Evolutionary conservation across 2,888 invertebrate species (phyloP).

Genomic region (Caenorhabditis macrosperma): DNA sequence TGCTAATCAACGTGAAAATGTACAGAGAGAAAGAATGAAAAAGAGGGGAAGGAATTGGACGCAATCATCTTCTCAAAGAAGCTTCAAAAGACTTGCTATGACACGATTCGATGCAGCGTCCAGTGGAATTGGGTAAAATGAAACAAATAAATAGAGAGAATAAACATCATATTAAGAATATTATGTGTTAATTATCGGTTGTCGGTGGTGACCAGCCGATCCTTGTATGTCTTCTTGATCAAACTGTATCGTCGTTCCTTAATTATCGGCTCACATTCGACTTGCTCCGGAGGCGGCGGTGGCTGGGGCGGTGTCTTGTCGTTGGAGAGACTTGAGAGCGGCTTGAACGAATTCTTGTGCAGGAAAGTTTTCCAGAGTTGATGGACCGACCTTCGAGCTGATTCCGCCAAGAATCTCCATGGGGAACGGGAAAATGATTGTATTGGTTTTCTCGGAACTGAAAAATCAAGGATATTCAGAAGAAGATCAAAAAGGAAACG

Average conservation of each 20-base stretch:
- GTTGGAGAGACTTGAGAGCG: conserved; percentile 37
- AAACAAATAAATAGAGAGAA: background rate
- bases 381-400: conserved; percentile 3
- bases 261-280: conserved; percentile 7
- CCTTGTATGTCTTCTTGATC: conserved; percentile 20
- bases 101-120: background rate
- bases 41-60: too few species aligned
- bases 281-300: conserved; percentile 22
- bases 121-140: background rate
- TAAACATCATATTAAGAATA: background rate
- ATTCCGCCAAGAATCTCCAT: conserved; percentile 64
- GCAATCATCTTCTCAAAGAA: conserved; percentile 3
- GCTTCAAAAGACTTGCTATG: conserved; percentile 15
- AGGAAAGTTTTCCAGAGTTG: conserved; percentile 12
- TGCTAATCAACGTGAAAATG: too few species aligned
- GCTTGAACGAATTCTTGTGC: conserved; percentile 43
- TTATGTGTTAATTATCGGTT: background rate
- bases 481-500: background rate
- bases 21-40: background rate
- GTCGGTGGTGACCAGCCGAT: conserved; percentile 7
- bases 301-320: conserved; percentile 30
- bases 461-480: background rate
- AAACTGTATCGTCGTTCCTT: conserved; percentile 21
- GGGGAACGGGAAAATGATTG: conserved; percentile 68
- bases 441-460: conserved; percentile 66